Evolutionary conservation across 2,797 vertebrate species (phyloP).

Genomic region (Champsocephalus gunnari): DNA sequence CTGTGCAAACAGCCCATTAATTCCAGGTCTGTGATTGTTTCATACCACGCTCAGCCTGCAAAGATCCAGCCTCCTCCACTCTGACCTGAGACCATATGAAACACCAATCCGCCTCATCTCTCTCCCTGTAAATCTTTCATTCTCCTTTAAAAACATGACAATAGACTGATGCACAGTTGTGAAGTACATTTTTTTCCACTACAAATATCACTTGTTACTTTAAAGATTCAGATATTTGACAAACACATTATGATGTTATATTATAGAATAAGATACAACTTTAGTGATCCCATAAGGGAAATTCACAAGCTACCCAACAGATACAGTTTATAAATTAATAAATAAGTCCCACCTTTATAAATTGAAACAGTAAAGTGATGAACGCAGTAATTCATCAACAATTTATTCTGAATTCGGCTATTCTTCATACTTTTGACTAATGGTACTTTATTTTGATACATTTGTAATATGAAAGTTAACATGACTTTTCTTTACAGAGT

Average conservation of each 20-base stretch:
- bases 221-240: background rate
- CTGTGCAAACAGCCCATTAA: slow-evolving; percentile 76
- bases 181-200: background rate
- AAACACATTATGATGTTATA: background rate
- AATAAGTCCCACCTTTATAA: background rate
- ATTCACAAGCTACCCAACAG: background rate
- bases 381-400: background rate
- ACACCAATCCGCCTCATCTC: slow-evolving; percentile 8
- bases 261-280: too few species aligned
- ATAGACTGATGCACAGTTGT: background rate
- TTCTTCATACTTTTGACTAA: background rate
- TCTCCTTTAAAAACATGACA: slow-evolving; percentile 14
- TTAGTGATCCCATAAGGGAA: background rate
- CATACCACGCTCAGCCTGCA: slow-evolving; percentile 40
- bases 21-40: slow-evolving; percentile 70
- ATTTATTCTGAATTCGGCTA: too few species aligned
- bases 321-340: background rate
- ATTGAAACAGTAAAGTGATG: background rate
- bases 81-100: slow-evolving; percentile 17
- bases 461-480: background rate
- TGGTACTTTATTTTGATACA: background rate
- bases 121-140: background rate
- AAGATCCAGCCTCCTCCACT: slow-evolving; percentile 23
- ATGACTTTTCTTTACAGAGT: too few species aligned
- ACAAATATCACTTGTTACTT: background rate